Evolutionary conservation across 2,113 vertebrate species (phyloP).

Genomic region (Ibidorhyncha struthersii): DNA sequence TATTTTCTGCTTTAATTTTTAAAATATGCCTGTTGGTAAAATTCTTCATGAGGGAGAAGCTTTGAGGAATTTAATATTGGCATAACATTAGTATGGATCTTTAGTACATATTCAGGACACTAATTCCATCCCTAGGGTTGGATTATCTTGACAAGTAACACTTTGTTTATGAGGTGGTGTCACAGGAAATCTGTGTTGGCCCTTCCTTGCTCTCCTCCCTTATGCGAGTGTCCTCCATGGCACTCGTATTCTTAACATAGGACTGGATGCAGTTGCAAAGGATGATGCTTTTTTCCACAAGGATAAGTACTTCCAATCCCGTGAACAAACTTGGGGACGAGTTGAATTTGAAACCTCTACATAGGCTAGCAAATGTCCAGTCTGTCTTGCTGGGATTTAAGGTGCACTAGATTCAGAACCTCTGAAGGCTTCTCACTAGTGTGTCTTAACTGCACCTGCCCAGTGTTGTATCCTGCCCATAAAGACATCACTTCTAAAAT

Average conservation of each 20-base stretch:
- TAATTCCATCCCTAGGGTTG: not conserved
- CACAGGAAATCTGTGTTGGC: not conserved
- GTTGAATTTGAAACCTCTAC: no score
- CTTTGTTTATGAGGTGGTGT: not conserved
- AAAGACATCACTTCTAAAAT: not conserved
- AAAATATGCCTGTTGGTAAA: not conserved
- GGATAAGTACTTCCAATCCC: not conserved
- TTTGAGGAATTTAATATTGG: not conserved
- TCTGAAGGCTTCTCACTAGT: not conserved
- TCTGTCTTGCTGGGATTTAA: not conserved
- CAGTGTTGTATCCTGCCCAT: not conserved
- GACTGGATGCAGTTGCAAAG: not conserved
- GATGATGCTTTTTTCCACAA: not conserved
- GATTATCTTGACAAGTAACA: not conserved
- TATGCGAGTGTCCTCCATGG: not conserved
- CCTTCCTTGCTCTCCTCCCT: not conserved
- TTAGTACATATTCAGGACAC: not conserved
- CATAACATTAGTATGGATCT: not conserved
- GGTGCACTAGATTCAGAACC: not conserved
- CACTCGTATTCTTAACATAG: not conserved
- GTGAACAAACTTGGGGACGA: accelerated
- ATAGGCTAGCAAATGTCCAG: not conserved
- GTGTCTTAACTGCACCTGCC: not conserved
- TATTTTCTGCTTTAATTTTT: not conserved
- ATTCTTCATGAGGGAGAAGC: not conserved